These are phyloP conservation scores for Rapana venosa DNA, from an alignment of 2,888 invertebrate species.

Conservation along the genomic window DNA sequence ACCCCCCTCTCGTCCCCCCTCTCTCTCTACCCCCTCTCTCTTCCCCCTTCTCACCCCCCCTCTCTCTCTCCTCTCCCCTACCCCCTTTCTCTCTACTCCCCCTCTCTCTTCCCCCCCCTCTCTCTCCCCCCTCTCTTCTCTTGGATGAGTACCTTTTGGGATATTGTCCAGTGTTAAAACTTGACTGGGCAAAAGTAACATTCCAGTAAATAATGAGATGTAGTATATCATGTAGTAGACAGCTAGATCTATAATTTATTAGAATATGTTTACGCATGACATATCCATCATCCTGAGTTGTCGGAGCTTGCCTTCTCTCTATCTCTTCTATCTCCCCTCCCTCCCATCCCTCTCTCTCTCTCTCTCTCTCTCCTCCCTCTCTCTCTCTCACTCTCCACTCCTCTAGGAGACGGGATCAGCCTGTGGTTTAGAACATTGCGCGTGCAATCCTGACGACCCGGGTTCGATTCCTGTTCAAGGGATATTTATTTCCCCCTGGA, in stretches of 20 bases:
- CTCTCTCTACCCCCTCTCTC: background rate
- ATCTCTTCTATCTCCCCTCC: no score
- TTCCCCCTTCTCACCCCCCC: background rate
- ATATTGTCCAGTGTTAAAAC: no score
- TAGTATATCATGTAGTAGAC: background rate
- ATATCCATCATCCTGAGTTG: background rate
- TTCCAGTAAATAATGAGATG: background rate
- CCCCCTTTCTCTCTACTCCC: background rate
- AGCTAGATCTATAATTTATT: background rate
- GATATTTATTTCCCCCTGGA: no score
- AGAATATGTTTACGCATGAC: background rate
- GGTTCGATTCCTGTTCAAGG: no score
- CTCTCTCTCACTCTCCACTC: no score
- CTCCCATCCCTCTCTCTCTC: no score
- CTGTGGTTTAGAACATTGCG: no score
- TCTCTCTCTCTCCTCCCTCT: no score
- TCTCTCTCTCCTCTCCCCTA: background rate
- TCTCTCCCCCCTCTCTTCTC: background rate
- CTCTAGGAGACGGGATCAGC: no score
- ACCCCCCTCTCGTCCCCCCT: background rate
- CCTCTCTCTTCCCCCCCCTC: background rate
- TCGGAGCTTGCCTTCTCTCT: background rate
- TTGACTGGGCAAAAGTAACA: background rate
- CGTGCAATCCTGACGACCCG: no score
- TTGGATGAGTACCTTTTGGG: background rate